Conservation (phyloP, 2,797 vertebrate species). For the Mormyrus proboscirostris region DNA sequence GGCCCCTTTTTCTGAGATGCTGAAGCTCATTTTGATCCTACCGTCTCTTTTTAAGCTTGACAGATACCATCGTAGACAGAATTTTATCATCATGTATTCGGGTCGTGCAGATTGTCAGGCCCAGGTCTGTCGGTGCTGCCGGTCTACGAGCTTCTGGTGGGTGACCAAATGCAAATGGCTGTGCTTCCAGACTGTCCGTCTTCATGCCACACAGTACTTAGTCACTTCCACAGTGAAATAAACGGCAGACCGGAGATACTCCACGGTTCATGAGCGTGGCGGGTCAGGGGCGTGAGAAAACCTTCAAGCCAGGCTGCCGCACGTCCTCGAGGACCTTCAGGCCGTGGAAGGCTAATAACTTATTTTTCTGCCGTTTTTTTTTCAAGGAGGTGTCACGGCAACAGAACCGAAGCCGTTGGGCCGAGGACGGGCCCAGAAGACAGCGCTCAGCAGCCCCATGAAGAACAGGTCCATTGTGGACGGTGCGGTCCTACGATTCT, state of each 20-base stretch:
- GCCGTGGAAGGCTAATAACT: neutral
- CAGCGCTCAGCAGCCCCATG: constrained; percentile 34
- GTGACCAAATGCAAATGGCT: neutral
- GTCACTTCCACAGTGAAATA: neutral
- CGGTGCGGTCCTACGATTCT: constrained; percentile 37
- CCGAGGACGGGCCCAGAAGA: constrained; percentile 49
- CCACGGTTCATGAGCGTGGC: neutral
- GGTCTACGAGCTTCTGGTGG: neutral
- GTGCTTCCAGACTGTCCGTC: neutral
- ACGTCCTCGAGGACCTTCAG: neutral
- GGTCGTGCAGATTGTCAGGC: neutral
- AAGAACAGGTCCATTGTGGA: constrained; percentile 61
- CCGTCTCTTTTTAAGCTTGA: neutral
- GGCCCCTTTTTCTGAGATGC: neutral
- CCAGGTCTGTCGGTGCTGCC: neutral
- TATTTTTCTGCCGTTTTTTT: neutral
- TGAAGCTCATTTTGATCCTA: neutral
- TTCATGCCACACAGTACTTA: neutral
- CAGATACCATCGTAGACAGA: neutral
- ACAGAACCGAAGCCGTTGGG: constrained; percentile 50
- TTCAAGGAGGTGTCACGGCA: constrained; percentile 42
- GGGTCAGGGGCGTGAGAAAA: neutral
- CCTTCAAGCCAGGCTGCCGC: neutral
- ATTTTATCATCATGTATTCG: neutral
- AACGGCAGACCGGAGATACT: neutral